phyloP scores from a whole-genome alignment of 2,113 vertebrate genomes.

The Phalacrocorax carbo region DNA sequence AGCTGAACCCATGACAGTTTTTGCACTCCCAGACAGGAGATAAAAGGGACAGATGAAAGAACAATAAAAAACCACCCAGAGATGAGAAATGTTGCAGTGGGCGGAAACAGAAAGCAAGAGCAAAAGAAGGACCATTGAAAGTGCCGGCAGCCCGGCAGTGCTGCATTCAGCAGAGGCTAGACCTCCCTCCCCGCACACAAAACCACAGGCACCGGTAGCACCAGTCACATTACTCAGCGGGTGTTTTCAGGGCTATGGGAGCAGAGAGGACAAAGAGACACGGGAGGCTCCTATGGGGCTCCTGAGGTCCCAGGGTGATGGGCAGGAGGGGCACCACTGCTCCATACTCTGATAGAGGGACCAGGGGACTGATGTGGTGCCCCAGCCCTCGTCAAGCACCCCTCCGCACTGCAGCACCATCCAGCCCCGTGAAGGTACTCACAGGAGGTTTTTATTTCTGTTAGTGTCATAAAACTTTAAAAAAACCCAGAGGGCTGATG shows the following conservation, averaged over 20 bases:
- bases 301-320: neutral
- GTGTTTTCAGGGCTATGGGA: neutral
- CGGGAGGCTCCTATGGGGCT: neutral
- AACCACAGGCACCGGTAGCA: neutral
- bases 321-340: neutral
- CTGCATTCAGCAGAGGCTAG: neutral
- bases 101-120: conserved; percentile 12
- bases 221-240: neutral
- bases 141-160: neutral
- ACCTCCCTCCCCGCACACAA: neutral
- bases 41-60: rapidly evolving
- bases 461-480: rapidly evolving
- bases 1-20: rapidly evolving
- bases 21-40: neutral
- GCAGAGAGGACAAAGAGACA: neutral
- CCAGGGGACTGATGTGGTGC: rapidly evolving
- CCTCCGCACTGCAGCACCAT: neutral
- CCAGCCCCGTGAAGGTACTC: neutral
- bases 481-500: neutral
- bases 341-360: neutral
- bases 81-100: neutral
- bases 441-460: neutral
- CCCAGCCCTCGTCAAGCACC: rapidly evolving
- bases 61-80: neutral
- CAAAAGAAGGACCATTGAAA: neutral